A percentile compares a stretch with the other conserved stretches of the same genome.
Conservation (phyloP, 2,797 vertebrate genomes). For the Crocidura indochinensis region DNA sequence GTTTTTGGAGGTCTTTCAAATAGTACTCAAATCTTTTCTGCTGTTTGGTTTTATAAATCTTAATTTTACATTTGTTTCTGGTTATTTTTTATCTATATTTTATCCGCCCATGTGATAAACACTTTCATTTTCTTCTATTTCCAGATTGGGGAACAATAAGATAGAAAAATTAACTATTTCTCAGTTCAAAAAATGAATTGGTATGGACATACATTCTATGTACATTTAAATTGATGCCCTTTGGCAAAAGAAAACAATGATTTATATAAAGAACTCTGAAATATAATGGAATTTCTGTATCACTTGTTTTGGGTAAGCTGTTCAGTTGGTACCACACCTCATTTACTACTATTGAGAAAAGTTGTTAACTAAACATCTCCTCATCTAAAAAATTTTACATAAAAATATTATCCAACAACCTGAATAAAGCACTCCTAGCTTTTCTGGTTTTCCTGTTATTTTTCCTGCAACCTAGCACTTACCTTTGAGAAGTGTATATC, state of each 20-base stretch:
- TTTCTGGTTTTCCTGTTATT: not conserved
- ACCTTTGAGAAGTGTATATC: not conserved
- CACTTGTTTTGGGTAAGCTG: not conserved
- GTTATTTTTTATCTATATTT: not conserved
- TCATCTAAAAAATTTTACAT: not conserved
- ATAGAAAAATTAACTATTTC: not conserved
- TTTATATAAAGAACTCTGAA: not conserved
- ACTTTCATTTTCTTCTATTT: not conserved
- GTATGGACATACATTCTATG: not conserved
- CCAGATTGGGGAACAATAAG: not conserved
- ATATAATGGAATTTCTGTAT: not conserved
- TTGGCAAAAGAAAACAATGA: not conserved
- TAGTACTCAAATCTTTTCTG: not conserved
- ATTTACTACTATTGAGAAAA: constrained; percentile 28
- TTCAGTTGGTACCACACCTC: not conserved
- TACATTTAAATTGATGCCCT: not conserved
- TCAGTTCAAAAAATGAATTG: constrained; percentile 1
- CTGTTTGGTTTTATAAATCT: not conserved
- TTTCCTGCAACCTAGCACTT: not conserved
- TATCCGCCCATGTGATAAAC: not conserved
- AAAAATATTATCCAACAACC: not conserved
- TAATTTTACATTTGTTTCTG: not conserved
- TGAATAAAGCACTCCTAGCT: not conserved
- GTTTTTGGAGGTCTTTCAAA: not conserved
- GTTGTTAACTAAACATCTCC: constrained; percentile 1